Conservation (phyloP, 2,113 vertebrate species). For the Oenanthe oenanthe region DNA sequence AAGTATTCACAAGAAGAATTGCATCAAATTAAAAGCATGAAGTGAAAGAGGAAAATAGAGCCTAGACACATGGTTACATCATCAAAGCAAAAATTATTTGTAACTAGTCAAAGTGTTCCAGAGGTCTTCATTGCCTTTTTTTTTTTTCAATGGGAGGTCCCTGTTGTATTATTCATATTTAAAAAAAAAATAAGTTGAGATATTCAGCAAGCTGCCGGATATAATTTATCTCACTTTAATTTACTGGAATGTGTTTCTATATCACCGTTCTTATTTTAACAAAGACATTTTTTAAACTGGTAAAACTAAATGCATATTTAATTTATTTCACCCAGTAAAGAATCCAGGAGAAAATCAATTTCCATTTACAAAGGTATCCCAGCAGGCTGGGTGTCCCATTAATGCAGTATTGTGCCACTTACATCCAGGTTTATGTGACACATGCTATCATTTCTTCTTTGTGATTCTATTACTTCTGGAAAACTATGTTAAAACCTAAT, state of each 20-base stretch:
- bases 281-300: slow-evolving; percentile 73
- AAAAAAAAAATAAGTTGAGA: neutral
- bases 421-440: slow-evolving; percentile 42
- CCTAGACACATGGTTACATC: neutral
- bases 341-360: slow-evolving; percentile 74
- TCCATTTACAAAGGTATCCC: slow-evolving; percentile 62
- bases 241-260: slow-evolving; percentile 49
- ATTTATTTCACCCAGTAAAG: slow-evolving; percentile 67
- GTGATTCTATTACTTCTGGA: slow-evolving; percentile 46
- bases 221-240: slow-evolving; percentile 61
- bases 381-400: slow-evolving; percentile 21
- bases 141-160: neutral
- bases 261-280: slow-evolving; percentile 57
- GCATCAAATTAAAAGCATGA: slow-evolving; percentile 19
- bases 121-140: neutral
- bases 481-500: slow-evolving; percentile 28
- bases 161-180: neutral
- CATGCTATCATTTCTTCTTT: slow-evolving; percentile 44
- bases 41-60: neutral
- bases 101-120: slow-evolving; percentile 1
- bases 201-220: slow-evolving; percentile 14
- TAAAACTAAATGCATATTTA: slow-evolving; percentile 69
- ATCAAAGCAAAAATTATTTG: slow-evolving; percentile 18
- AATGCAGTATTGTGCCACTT: neutral
- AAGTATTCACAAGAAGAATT: neutral